Base-by-base conservation (phyloP, 2,888 invertebrate species). In the Torymus aiolomorphi region DNA sequence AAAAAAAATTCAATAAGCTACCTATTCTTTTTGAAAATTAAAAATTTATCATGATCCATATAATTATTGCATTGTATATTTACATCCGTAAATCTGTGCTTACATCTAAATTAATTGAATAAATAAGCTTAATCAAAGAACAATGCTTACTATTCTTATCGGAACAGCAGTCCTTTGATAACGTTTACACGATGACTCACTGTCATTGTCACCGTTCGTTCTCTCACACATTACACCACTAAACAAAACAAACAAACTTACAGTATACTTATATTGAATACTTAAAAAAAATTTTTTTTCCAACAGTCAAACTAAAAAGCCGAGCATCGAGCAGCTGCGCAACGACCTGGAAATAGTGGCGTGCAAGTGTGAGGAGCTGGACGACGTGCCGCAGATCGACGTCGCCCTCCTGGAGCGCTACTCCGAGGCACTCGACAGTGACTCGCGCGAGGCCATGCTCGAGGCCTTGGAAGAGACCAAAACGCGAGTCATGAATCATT, bases 371-470 rank as follows among this genome's bases (percentile, higher is more conserved):
- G 86, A 85, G 31, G 84, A 86, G 56, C 66, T 88, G 57, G 85
- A 86, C 24, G 85, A 82, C n/a, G 83, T 87, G 49, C 75, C 85
- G 14, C 83, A 85, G 80, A 85, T 88, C 80, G 87, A 88, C 61
- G 65, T 83, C 72, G 76, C 71, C 2, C 66, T 87, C n/a, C 67
- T 88, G 76, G 75, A 82, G 42, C 78, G 83, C 20, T 86, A 83
- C 61, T 84, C 84, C 24, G 78, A 84, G 57, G 85, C 84, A 3
- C 70, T 86, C 52, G 81, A 81, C 3, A 82, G 73, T 0, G 61
- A 71, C 0, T 85, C 85, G 8, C 82, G 84, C 2, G 79, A 73
- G 8, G 77, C 77, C 0, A 83, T 88, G 81, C 76, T 88, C 1
- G 56, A 24, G 1, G 77, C 86, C 0, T 80, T 89, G 16, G 82